Evolutionary conservation across 2,797 vertebrate species (phyloP), one percentile per base, ranked within the genome.

Genomic region (Enteromius treurensis): DNA sequence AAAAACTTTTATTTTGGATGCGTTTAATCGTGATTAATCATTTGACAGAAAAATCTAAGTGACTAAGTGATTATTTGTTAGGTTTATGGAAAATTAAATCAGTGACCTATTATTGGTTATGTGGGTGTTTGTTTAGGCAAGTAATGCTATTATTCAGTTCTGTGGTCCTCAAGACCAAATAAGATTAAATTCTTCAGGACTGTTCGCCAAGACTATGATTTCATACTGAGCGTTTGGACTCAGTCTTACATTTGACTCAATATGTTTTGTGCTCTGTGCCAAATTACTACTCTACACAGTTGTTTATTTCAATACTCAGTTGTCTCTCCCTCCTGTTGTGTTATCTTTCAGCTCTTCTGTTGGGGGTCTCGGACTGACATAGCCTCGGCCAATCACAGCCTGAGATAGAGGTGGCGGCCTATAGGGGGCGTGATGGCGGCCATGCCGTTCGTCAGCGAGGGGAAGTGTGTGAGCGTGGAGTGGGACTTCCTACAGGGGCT

Each of bases 401-500:
- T 91, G 86, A 92, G 85, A 93, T 95, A 93, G 93, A 88, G 85
- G 90, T 88, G 49, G 91, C 91, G 87, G 90, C 89, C n/a, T 87
- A 87, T 87, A 81, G 90, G 90, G 89, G 87, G 83, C 91, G 93
- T 88, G 90, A 97, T 97, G 96, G 95, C 96, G 37, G 95, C 95
- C 88, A 94, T 96, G 93, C 95, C 95, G 26, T 96, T 95, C 88
- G 94, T 95, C 89, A 94, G 93, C 17, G 95, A 96, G 89, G 93
- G 94, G 90, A 96, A 95, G 88, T 95, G 95, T 82, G 94, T 96
- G 89, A 93, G 96, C 77, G 95, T 96, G 90, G 95, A 96, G 87
- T 97, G 96, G 96, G 96, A 96, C 92, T 96, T 97, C 91, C 92
- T 97, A 87, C 96, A 96, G 75, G 96, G 96, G 81, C 94, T 97